Evolutionary conservation across 2,797 vertebrate species (phyloP).

Genomic region (Acipenser oxyrinchus): DNA sequence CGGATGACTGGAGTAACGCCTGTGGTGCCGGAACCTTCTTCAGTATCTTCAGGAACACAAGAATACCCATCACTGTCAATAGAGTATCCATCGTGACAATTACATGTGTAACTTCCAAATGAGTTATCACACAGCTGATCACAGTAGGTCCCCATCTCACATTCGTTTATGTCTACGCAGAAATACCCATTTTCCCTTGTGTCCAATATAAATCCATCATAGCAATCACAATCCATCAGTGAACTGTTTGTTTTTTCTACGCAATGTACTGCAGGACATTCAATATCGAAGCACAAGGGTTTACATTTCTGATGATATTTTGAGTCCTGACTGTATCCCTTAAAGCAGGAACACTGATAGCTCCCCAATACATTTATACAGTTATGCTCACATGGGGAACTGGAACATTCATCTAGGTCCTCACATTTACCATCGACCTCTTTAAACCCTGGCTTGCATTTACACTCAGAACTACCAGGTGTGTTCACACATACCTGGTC

Average conservation of each 20-base stretch:
- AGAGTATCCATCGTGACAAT: slow-evolving; percentile 34
- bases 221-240: slow-evolving; percentile 53
- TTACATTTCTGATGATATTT: slow-evolving; percentile 33
- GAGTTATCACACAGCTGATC: slow-evolving; percentile 50
- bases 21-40: slow-evolving; percentile 24
- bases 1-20: fast-evolving
- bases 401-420: slow-evolving; percentile 32
- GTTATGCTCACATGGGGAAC: slow-evolving; percentile 47
- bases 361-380: slow-evolving; percentile 41
- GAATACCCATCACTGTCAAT: fast-evolving
- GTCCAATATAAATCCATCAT: slow-evolving; percentile 56
- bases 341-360: slow-evolving; percentile 49
- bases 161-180: slow-evolving; percentile 67
- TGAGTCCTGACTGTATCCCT: slow-evolving; percentile 32
- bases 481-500: slow-evolving; percentile 51
- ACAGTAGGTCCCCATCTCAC: background rate
- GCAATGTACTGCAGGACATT: slow-evolving; percentile 48
- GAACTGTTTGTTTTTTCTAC: slow-evolving; percentile 12
- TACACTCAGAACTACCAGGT: slow-evolving; percentile 53
- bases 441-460: slow-evolving; percentile 42
- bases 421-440: slow-evolving; percentile 41
- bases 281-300: slow-evolving; percentile 39
- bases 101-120: slow-evolving; percentile 55
- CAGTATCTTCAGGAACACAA: background rate
- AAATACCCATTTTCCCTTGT: fast-evolving